Evolutionary conservation across 2,797 vertebrate species (phyloP).

Genomic region (Micropoecilia bifurca): DNA sequence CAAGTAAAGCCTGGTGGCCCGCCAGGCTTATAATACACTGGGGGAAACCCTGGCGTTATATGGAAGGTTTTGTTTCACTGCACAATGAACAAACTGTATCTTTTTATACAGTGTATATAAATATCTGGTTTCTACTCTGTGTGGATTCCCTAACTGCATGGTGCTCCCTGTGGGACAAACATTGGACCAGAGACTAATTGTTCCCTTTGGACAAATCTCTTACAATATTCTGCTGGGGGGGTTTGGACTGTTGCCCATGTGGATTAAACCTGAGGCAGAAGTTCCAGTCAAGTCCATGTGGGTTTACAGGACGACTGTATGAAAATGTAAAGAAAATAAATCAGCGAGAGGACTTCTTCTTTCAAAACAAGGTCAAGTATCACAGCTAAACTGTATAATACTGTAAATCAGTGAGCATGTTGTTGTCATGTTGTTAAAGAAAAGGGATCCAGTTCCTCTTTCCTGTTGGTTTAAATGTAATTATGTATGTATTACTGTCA

Average conservation of each 20-base stretch:
- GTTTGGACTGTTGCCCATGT: neutral
- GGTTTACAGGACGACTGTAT: conserved; percentile 29
- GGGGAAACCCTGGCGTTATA: too few species aligned
- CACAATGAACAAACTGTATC: neutral
- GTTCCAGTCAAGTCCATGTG: conserved; percentile 29
- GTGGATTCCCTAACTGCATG: conserved; percentile 25
- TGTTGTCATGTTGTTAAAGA: conserved; percentile 58
- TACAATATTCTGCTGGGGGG: conserved; percentile 9
- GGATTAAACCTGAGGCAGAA: conserved; percentile 31
- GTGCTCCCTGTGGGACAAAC: conserved; percentile 41
- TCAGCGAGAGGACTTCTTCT: conserved; percentile 45
- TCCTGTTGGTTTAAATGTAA: conserved; percentile 66
- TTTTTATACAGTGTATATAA: neutral
- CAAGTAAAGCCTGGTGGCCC: too few species aligned
- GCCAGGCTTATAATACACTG: too few species aligned
- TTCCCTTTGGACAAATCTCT: conserved; percentile 15
- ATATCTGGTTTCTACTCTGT: conserved; percentile 2
- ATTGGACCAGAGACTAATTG: conserved; percentile 19
- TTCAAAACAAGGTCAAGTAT: conserved; percentile 42
- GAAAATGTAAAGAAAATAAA: conserved; percentile 29
- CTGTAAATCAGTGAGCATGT: conserved; percentile 79
- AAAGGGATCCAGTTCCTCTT: conserved; percentile 58
- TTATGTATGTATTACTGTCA: conserved; percentile 65
- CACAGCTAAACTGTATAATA: conserved; percentile 72
- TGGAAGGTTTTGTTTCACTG: neutral